phyloP scores from a whole-genome alignment of 2,113 vertebrate species.

The Gadus chalcogrammus region DNA sequence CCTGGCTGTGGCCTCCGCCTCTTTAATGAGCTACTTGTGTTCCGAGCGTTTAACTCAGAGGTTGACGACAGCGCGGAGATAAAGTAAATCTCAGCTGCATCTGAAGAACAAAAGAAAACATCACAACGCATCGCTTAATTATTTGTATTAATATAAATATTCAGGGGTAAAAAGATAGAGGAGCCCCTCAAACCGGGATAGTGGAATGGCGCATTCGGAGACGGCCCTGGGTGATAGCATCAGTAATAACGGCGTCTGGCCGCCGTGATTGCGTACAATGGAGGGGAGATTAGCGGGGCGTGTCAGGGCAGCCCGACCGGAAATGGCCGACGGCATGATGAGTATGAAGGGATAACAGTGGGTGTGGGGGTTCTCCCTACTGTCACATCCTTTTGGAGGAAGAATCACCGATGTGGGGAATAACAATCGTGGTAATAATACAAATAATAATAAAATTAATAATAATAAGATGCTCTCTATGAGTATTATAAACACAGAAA shows the following conservation, averaged over 20 bases:
- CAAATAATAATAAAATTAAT: too few species aligned
- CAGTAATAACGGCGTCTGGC: too few species aligned
- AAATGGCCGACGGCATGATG: constrained; percentile 76
- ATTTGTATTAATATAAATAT: too few species aligned
- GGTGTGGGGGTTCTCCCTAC: constrained; percentile 63
- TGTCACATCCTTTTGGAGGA: constrained; percentile 76
- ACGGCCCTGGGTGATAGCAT: too few species aligned
- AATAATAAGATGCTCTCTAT: constrained; percentile 50
- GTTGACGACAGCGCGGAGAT: constrained; percentile 54
- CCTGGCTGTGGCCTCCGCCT: constrained; percentile 50
- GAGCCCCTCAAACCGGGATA: neutral
- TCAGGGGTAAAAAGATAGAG: neutral
- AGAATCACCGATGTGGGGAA: constrained; percentile 70
- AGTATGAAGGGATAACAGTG: constrained; percentile 75
- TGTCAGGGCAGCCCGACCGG: neutral
- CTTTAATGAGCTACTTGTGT: constrained; percentile 65
- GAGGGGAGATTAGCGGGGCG: too few species aligned
- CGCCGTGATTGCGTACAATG: too few species aligned
- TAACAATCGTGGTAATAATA: constrained; percentile 63
- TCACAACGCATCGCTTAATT: neutral
- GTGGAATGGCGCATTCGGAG: neutral
- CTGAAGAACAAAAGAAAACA: neutral
- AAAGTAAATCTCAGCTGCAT: constrained; percentile 28
- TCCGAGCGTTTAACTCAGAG: constrained; percentile 49
- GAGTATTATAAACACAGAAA: constrained; percentile 44